Evolutionary conservation across 2,888 invertebrate genomes (phyloP), one percentile per base, ranked within the genome.

Genomic region (Oligia fasciuncula): DNA sequence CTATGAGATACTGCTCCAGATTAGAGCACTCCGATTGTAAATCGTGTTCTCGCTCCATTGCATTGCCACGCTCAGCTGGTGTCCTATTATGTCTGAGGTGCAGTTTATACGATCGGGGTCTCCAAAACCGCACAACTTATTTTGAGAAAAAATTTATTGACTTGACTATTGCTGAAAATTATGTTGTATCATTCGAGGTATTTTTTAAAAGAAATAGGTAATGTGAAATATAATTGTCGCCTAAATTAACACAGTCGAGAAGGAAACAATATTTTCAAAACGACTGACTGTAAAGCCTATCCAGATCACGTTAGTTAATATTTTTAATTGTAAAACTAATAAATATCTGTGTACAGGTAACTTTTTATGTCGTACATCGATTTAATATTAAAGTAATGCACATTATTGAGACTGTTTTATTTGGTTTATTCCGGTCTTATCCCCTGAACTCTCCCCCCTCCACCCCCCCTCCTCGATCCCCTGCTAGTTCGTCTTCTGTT

Each of bases 331-430:
- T 91, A 90, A 91, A 89, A 85, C 76, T 88, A 89, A 87, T 88
- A 87, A 91, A 79, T 73, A 81, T 86, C 89, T 90, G 85, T 95
- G 94, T 95, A 95, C 95, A 95, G 94, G 92, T 92, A 93, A 92
- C 91, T 95, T 95, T 95, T 93, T 95, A 95, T 95, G 95, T 95
- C 92, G 92, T 94, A 94, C 91, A 94, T 95, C 93, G 93, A 94
- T 94, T 94, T 93, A 93, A 94, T 91, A 94, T 89, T 94, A 95
- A 95, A 95, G 92, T 94, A 93, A 91, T 92, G 92, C 92, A 93
- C 93, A 92, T 90, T 88, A 85, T 84, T 0, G 77, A 68, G 29
- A 70, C n/a, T 77, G 85, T 90, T 89, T 90, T 70, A 87, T 88
- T 90, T 87, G 60, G 35, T 29, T 29, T 29, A 29, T 29, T 29